Evolutionary conservation across 2,888 invertebrate species (phyloP).

Genomic region (Chloromyia formosa): DNA sequence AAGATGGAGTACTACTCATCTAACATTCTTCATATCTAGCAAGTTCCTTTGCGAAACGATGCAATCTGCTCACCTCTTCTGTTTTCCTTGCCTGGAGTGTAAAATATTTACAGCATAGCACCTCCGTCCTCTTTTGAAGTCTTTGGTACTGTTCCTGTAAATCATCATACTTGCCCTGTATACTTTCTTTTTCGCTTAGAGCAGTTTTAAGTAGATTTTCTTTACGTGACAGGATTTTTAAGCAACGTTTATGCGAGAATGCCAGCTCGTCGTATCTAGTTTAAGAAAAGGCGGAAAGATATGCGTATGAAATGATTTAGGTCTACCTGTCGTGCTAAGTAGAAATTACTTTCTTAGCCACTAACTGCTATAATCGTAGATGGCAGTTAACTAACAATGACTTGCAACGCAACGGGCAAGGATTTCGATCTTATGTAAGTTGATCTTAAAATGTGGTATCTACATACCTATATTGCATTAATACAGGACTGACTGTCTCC

Average conservation of each 20-base stretch:
- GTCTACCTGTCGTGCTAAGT: too few relatives aligned
- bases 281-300: neutral
- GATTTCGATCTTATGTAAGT: too few relatives aligned
- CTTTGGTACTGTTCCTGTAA: constrained; percentile 53
- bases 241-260: constrained; percentile 56
- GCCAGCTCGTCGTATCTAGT: constrained; percentile 58
- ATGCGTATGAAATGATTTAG: neutral
- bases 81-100: constrained; percentile 57
- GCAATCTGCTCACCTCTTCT: constrained; percentile 53
- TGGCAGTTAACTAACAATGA: too few relatives aligned
- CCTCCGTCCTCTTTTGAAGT: constrained; percentile 49
- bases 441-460: too few relatives aligned
- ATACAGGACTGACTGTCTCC: constrained; percentile 44
- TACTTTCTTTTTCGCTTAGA: constrained; percentile 55
- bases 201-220: constrained; percentile 55
- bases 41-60: neutral
- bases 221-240: constrained; percentile 57
- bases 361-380: too few relatives aligned
- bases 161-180: constrained; percentile 56
- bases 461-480: constrained; percentile 48
- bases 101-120: constrained; percentile 56
- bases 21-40: neutral
- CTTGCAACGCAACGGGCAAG: too few relatives aligned
- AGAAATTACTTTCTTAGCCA: too few relatives aligned
- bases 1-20: neutral